phyloP scores from a whole-genome alignment of 2,113 vertebrate species.

The Scytalopus superciliaris region DNA sequence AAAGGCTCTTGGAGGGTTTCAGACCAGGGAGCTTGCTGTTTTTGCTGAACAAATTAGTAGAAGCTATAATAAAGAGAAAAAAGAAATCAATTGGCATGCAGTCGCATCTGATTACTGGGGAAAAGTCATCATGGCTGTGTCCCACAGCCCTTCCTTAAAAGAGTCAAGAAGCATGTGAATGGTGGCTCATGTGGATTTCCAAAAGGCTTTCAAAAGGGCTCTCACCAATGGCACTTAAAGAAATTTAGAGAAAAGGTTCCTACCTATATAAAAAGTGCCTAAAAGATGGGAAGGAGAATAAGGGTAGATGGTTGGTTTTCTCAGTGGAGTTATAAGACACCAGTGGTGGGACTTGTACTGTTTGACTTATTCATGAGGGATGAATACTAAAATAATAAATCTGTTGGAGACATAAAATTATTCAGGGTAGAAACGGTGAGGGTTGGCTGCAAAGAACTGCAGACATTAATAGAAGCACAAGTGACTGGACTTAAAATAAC shows the following conservation, averaged over 20 bases:
- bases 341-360: background rate
- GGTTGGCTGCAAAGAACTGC: background rate
- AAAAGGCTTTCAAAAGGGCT: background rate
- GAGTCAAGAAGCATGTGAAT: background rate
- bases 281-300: background rate
- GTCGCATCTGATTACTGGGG: background rate
- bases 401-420: background rate
- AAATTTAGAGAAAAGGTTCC: background rate
- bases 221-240: background rate
- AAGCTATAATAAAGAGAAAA: background rate
- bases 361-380: conserved; percentile 12
- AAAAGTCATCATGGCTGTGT: background rate
- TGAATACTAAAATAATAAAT: conserved; percentile 23
- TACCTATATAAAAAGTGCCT: background rate
- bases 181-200: background rate
- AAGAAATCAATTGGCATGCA: background rate
- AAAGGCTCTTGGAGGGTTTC: background rate
- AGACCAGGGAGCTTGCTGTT: background rate
- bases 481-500: background rate
- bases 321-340: background rate
- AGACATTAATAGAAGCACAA: background rate
- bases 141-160: background rate
- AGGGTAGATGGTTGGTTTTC: background rate
- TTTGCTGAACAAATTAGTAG: conserved; percentile 3
- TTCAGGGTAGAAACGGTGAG: background rate